These are phyloP conservation scores for Amorpha juglandis DNA, from an alignment of 2,888 invertebrate genomes.

Conservation along the genomic window DNA sequence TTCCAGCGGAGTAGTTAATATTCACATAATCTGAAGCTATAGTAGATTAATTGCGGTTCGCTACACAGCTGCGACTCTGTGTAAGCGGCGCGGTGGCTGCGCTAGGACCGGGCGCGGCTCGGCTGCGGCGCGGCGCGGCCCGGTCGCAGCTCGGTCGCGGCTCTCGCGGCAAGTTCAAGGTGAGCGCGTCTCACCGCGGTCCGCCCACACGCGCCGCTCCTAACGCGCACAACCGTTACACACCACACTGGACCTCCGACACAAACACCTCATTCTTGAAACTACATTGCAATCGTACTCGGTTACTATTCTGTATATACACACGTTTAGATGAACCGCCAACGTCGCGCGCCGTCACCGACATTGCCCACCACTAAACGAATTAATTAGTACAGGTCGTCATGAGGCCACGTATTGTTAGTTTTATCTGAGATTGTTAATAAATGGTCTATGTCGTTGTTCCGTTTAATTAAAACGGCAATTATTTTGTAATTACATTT, in stretches of 20 bases:
- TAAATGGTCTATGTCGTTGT: constrained; percentile 14
- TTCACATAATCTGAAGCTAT: constrained; percentile 3
- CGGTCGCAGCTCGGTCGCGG: constrained; percentile 55
- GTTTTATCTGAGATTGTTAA: constrained; percentile 15
- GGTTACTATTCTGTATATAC: constrained; percentile 57
- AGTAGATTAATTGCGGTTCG: constrained; percentile 37
- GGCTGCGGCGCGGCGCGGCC: constrained; percentile 53
- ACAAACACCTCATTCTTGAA: constrained; percentile 62
- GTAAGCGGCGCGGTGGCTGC: constrained; percentile 22
- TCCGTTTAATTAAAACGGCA: constrained; percentile 20
- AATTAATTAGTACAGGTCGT: constrained; percentile 42
- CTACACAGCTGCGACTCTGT: constrained; percentile 43
- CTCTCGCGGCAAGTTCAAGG: constrained; percentile 83
- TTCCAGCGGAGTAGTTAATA: constrained; percentile 1
- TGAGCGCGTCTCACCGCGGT: constrained; percentile 75
- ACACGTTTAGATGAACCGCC: constrained; percentile 44
- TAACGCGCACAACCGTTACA: constrained; percentile 74
- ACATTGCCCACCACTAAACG: constrained; percentile 51
- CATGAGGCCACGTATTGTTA: constrained; percentile 23
- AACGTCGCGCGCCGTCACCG: constrained; percentile 30
- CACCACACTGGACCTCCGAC: constrained; percentile 59
- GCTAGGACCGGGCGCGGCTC: constrained; percentile 14
- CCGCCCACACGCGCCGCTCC: constrained; percentile 75
- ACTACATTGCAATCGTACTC: constrained; percentile 55
- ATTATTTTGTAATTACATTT: constrained; percentile 30